Percentiles rank a stretch among this genome's conserved stretches.
phyloP scores from a whole-genome alignment of 2,888 invertebrate genomes.

The Reticulitermes lucifugus region DNA sequence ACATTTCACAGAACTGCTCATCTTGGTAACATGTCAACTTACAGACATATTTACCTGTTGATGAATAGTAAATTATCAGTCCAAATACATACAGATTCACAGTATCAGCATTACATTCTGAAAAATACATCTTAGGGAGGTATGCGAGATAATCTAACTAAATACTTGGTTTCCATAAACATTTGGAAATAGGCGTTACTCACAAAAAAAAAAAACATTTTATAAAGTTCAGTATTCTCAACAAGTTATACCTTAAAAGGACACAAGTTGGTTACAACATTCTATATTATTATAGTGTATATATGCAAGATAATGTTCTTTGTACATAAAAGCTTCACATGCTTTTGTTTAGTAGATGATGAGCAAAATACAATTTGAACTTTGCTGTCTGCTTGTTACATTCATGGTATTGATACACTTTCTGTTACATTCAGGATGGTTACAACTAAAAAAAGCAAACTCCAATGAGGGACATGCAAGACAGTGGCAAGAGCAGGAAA shows the following conservation, averaged over 20 bases:
- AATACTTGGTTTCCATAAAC: constrained; percentile 17
- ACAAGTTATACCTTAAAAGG: constrained; percentile 21
- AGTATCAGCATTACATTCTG: not conserved
- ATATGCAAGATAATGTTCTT: constrained; percentile 35
- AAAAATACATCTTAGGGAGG: constrained; percentile 33
- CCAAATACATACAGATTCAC: not conserved
- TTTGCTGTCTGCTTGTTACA: constrained; percentile 37
- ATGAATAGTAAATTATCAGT: not conserved
- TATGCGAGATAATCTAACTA: constrained; percentile 25
- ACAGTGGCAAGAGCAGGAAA: constrained; percentile 4
- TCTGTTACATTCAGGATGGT: constrained; percentile 22
- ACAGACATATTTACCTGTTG: not conserved
- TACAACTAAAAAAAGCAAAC: not conserved
- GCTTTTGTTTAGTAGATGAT: constrained; percentile 47
- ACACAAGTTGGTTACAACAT: constrained; percentile 13
- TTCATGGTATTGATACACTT: not conserved
- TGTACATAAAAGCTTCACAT: constrained; percentile 46
- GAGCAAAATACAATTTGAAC: constrained; percentile 50
- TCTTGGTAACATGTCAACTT: not conserved
- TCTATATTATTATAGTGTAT: constrained; percentile 21
- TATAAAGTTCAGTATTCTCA: constrained; percentile 17
- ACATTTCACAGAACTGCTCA: not conserved
- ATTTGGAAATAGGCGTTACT: constrained; percentile 5
- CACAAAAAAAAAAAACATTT: constrained; percentile 3
- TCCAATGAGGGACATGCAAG: not conserved